Conservation (phyloP, 92 coral and sea anemone genomes). For the Palythoa grandiflora region DNA sequence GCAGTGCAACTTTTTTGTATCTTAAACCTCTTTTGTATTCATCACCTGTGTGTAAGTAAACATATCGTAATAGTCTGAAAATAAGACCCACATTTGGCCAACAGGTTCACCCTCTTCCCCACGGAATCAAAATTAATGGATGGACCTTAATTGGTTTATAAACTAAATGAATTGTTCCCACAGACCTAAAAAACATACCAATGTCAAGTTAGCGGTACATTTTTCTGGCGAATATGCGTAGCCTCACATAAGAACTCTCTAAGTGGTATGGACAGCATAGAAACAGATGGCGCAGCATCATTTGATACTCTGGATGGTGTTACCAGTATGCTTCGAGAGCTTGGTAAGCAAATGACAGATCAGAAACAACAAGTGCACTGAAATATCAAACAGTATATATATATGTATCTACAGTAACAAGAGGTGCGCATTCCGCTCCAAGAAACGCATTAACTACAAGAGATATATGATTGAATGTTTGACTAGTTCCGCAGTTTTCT, state of each 20-base stretch:
- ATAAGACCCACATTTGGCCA: constrained; percentile 23
- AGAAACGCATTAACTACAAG: no score
- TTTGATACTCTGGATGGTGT: constrained; percentile 42
- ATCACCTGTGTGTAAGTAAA: constrained; percentile 19
- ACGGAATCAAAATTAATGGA: constrained; percentile 18
- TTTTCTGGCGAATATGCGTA: constrained; percentile 4
- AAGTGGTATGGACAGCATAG: constrained; percentile 17
- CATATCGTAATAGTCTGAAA: constrained; percentile 24
- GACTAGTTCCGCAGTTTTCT: no score
- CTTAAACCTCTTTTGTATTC: constrained; percentile 21
- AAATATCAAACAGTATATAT: constrained; percentile 4
- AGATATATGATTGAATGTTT: no score
- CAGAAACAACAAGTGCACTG: constrained; percentile 15
- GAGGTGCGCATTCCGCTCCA: no score
- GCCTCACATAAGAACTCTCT: constrained; percentile 27
- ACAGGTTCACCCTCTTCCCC: constrained; percentile 29
- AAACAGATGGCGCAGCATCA: constrained; percentile 35
- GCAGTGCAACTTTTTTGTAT: constrained; percentile 12
- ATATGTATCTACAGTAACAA: not conserved
- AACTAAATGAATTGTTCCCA: constrained; percentile 9
- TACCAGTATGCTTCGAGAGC: constrained; percentile 22
- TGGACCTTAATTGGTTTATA: constrained; percentile 11
- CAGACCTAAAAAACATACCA: not conserved
- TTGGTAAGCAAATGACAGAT: constrained; percentile 40
- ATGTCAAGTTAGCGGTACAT: constrained; percentile 4